These are phyloP conservation scores for Mercenaria mercenaria DNA, from an alignment of 1,140 invertebrate species.

Conservation along the genomic window DNA sequence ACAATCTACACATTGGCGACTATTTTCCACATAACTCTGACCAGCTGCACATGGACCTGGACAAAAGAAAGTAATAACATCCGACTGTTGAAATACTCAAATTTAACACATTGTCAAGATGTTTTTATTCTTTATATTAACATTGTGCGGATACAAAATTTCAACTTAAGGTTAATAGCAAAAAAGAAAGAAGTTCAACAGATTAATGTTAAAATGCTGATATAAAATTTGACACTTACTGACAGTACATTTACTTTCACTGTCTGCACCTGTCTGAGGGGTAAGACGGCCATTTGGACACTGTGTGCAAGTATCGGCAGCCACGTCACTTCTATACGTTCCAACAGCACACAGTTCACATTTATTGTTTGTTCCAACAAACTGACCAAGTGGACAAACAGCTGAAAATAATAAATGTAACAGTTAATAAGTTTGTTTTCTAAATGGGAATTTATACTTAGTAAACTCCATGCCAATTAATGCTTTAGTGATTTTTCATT, in stretches of 20 bases:
- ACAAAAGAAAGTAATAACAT: background rate
- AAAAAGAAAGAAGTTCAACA: too few species aligned
- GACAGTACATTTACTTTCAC: background rate
- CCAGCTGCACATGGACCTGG: constrained; percentile 48
- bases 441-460: too few species aligned
- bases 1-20: constrained; percentile 16
- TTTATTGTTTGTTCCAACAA: constrained; percentile 2
- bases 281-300: constrained; percentile 24
- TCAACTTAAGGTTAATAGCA: too few species aligned
- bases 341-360: constrained; percentile 16
- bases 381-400: constrained; percentile 54
- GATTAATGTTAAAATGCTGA: too few species aligned
- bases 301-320: background rate
- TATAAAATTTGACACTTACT: constrained; percentile 25
- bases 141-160: too few species aligned
- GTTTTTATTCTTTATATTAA: too few species aligned
- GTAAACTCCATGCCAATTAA: too few species aligned
- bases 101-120: too few species aligned
- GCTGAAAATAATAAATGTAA: background rate
- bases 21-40: background rate
- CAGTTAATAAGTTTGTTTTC: background rate
- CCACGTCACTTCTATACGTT: background rate
- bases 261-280: background rate
- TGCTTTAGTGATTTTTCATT: too few species aligned
- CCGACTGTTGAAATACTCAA: background rate